Evolutionary conservation across 1,140 invertebrate genomes (phyloP), one percentile per base, ranked within the genome.

Genomic region (Dermatophagoides farinae): DNA sequence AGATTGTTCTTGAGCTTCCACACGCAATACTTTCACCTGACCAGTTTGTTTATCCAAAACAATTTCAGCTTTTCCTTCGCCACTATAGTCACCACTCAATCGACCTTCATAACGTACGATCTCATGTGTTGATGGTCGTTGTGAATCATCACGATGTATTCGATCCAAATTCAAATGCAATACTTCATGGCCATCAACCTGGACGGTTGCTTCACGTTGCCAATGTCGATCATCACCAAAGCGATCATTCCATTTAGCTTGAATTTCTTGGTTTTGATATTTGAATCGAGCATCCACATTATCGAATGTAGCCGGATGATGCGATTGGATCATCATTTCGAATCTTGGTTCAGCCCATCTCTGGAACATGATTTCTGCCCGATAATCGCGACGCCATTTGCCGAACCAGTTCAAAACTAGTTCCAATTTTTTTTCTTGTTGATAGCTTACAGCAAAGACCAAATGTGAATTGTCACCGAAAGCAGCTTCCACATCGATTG

Each of bases 401-500:
- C 57, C 57, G 16, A 59, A 59, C 57, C 57, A 59, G 16, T 59
- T 59, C 52, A 59, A n/a, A 1, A 38, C 49, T 20, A 59, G 16
- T 41, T 59, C 57, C 57, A 59, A 16, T 38, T 59, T 59, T 52
- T 59, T 59, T 23, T 59, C 57, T 16, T 59, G 4, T 54, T 59
- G 44, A 23, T 18, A 52, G 52, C 43, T 58, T 16, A 59, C 54
- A 11, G 59, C 41, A 41, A 59, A n/a, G 2, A 59, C 52, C n/a
- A 59, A 18, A n/a, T 38, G 57, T 11, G 41, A 50, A 23, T 59
- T 59, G 2, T 59, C 57, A 14, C 57, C 57, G 20, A 58, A 23
- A 18, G 57, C 57, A 12, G 49, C 14, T 41, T 59, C 57, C 59
- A 59, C 51, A 38, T 59, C 20, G 11, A 59, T 23, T 12, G 57